Base-by-base conservation (phyloP, 2,888 invertebrate species). In the Drosophila cracens region DNA sequence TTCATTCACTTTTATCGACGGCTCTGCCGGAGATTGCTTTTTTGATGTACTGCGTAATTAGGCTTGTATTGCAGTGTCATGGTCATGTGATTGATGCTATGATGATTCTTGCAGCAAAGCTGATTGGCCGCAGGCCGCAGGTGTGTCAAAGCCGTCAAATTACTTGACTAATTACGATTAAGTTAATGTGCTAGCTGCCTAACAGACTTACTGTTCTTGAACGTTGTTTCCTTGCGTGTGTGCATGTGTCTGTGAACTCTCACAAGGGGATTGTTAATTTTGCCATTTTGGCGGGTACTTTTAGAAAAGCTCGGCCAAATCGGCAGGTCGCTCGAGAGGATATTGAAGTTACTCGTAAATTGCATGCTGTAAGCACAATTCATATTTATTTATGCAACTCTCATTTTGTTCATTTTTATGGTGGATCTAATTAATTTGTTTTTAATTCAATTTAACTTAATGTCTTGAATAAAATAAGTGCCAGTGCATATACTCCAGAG, bases 371-470 rank as follows among this genome's bases (percentile, higher is more conserved):
- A 31, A 31, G 65, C 38, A 36, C 49, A 80, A 80, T 65, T 80
- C 68, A 81, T 73, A 76, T 69, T 76, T 81, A 63, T 67, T 59
- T 76, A 71, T 71, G 72, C 10, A 56, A 65, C 48, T 57, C 56
- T n/a, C 68, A 70, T 56, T 70, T 79, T 60, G 73, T 65, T 61
- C 59, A 74, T 76, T 86, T 84, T 74, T 79, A 84, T 79, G 82
- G 72, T 60, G 74, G 70, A 85, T 89, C 88, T 89, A 89, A 86
- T 89, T 89, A 87, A 87, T 87, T 87, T 89, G 86, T 87, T 89
- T 90, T 87, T 87, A 90, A 88, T 87, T 87, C 87, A 90, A 90
- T 88, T 88, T 82, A 79, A 87, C 72, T 86, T 88, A 88, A 88
- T 87, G 90, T 79, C 82, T 72, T 43, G 54, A 75, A 81, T 70